Base-by-base conservation (phyloP, 2,113 vertebrate species). In the Phrynocephalus versicolor region DNA sequence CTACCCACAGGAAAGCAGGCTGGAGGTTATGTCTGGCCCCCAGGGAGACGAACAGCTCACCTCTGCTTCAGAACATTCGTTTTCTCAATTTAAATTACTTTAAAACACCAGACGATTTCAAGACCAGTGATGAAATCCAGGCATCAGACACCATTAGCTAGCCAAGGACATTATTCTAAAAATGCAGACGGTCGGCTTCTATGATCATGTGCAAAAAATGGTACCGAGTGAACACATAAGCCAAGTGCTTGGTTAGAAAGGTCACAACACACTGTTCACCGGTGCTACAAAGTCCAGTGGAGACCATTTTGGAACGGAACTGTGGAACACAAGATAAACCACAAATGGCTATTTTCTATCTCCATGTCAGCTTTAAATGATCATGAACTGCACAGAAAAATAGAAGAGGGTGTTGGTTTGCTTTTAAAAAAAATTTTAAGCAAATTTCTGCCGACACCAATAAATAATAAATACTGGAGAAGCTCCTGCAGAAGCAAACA, bases 301-400 rank as follows among this genome's bases (percentile, higher is more conserved):
- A 89, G 85, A 80, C 85, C 87, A 87, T 0, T n/a, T 65, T 30
- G 55, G 55, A 83, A 90, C 72, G 35, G 88, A 80, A 87, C 35
- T 79, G 76, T 65, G 70, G 90, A 88, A 1, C 27, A 27, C 33
- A 84, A 91, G 78, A 84, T 77, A 90, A 93, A 77, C n/a, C n/a
- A n/a, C 41, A 35, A 79, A 89, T 51, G 76, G 79, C n/a, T 19
- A 67, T 27, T 39, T 45, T 65, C 62, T 45, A 7, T 19, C 65
- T 0, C 82, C 72, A 64, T 82, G 86, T 75, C 88, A 83, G 14
- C 65, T 27, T 70, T 70, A 86, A 85, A 65, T 55, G 58, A 8
- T 0, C 0, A 2, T 82, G 89, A 86, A 15, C 33, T 30, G 55
- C 77, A 35, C 39, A 75, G 74, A 79, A 84, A 51, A 83, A 16